Base-by-base conservation (phyloP, 2,113 vertebrate species). In the Morone chrysops region DNA sequence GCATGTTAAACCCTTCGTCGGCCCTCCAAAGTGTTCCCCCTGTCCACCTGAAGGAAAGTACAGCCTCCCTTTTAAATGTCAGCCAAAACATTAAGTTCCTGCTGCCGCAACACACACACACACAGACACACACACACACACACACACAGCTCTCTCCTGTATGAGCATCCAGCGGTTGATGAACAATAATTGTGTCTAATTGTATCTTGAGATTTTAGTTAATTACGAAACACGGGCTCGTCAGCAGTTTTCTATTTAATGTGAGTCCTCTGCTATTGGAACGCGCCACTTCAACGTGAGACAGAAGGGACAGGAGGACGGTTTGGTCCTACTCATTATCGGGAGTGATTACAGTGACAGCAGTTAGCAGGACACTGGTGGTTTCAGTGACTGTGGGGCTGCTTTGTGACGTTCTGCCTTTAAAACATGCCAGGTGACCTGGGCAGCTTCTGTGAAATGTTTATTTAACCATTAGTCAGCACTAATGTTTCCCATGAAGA, bases 1-100 rank as follows among this genome's bases (percentile, higher is more conserved):
- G 76, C 78, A 59, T 61, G 61, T 87, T 70, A 90, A 88, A 69
- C 8, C 59, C 81, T 71, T 31, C 12, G 5, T 75, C 75, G 54
- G 78, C 9, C n/a, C 36, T 25, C 41, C 47, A 10, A 74, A 75
- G 71, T 74, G 18, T 74, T 53, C 48, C 16, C 16, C 51, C 11
- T 11, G 20, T 62, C 18, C 68, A 82, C 69, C 81, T 82, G 50
- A 53, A 75, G 57, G 53, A 70, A 61, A 82, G 51, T 18, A 7
- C 36, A 16, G 25, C 20, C 53, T 76, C 6, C 50, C 43, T 65
- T 69, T 59, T 36, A 84, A 83, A 91, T 86, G 77, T 67, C 75
- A 79, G 67, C 12, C 6, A 9, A 76, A 71, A 76, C 78, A 76
- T 59, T 38, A 43, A 78, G 66, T 78, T 83, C 20, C 36, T 43